Conservation (phyloP, 2,888 invertebrate genomes). For the Sinelater perroti region DNA sequence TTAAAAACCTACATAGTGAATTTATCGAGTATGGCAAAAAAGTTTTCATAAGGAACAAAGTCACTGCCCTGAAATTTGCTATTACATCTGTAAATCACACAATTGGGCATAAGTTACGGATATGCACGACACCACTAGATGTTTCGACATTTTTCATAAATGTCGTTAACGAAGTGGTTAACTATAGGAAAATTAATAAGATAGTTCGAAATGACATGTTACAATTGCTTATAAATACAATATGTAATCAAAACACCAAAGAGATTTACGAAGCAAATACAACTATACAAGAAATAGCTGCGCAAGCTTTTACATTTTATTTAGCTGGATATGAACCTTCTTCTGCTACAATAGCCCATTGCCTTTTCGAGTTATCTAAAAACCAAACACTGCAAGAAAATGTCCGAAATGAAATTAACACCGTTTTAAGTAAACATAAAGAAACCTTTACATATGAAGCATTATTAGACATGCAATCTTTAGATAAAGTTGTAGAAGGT, state of each 20-base stretch:
- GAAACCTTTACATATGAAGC: slow-evolving; percentile 61
- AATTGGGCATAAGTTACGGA: background rate
- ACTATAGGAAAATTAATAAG: slow-evolving; percentile 60
- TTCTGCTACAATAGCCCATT: slow-evolving; percentile 58
- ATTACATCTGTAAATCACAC: background rate
- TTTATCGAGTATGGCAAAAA: slow-evolving; percentile 21
- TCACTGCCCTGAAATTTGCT: slow-evolving; percentile 19
- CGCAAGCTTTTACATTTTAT: slow-evolving; percentile 50
- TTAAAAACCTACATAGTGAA: slow-evolving; percentile 61
- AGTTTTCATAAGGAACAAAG: slow-evolving; percentile 13
- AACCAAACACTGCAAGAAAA: slow-evolving; percentile 61
- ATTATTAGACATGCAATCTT: slow-evolving; percentile 61
- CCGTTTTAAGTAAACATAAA: slow-evolving; percentile 54
- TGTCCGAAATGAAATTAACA: slow-evolving; percentile 58
- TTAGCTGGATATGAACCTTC: slow-evolving; percentile 57
- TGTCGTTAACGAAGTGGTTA: slow-evolving; percentile 59
- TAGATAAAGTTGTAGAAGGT: slow-evolving; percentile 59
- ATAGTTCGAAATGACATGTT: slow-evolving; percentile 65
- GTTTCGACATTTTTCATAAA: slow-evolving; percentile 58
- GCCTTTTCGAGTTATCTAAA: slow-evolving; percentile 62
- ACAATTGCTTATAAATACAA: too few relatives aligned
- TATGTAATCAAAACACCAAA: background rate
- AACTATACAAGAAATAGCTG: slow-evolving; percentile 36
- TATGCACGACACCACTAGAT: background rate
- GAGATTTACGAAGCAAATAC: too few relatives aligned